A percentile compares a stretch with the other conserved stretches of the same genome.
These are phyloP conservation scores for Piscicola geometra DNA, from an alignment of 2,888 invertebrate species.

Conservation along the genomic window DNA sequence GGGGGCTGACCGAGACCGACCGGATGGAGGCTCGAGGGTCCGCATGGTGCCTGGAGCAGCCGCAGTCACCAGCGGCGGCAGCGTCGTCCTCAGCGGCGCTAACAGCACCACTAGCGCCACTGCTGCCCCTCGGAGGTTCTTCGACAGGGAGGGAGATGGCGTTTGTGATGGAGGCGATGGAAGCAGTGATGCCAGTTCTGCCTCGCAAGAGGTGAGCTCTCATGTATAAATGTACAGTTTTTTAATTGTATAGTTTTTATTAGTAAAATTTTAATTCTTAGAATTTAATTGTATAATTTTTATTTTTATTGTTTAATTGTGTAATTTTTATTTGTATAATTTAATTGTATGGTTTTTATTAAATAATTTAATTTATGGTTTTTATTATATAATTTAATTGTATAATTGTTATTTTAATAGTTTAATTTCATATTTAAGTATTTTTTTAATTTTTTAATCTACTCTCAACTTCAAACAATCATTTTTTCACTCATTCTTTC, in stretches of 20 bases:
- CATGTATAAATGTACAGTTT: no score
- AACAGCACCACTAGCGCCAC: neutral
- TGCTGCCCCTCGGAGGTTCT: neutral
- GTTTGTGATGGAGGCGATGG: constrained; percentile 29
- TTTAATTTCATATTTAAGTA: no score
- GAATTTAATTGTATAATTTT: neutral
- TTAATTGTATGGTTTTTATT: no score
- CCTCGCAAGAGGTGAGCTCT: constrained; percentile 71
- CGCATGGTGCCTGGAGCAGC: neutral
- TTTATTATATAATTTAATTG: no score
- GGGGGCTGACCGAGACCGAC: constrained; percentile 31
- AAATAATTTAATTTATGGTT: no score
- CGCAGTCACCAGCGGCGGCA: neutral
- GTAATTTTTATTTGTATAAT: no score
- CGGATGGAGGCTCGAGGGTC: constrained; percentile 24
- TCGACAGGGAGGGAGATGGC: constrained; percentile 4
- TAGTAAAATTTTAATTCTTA: neutral
- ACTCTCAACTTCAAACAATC: no score
- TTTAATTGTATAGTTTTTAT: no score
- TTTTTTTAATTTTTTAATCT: no score
- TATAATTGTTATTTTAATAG: no score
- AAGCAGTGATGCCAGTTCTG: constrained; percentile 67
- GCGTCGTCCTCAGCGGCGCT: neutral
- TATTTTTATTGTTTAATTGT: no score
- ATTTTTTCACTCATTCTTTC: no score